Evolutionary conservation across 92 coral and sea anemone species (phyloP), one percentile per base, ranked within the genome.

Genomic region (Heteractis magnifica): DNA sequence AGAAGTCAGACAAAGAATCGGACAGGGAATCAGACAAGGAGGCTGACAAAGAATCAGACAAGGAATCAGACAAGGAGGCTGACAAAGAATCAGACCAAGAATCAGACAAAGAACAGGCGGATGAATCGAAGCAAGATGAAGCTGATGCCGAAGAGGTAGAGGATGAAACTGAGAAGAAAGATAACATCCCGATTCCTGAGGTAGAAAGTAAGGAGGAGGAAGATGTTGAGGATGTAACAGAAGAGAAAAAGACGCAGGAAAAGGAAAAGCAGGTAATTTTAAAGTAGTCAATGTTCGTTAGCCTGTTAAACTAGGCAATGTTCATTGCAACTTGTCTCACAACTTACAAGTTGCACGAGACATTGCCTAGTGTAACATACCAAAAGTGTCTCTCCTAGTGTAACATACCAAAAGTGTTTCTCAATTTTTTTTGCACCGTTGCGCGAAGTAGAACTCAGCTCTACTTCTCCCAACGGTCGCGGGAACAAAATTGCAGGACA

Each of bases 141-240:
- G 56, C 68, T 18, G 90, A 86, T 19, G 89, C 19, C 55, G 81
- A 88, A 13, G 85, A 77, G 60, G 80, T 60, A 44, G 70, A 49
- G 8, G 78, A 75, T 6, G 90, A 90, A n/a, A 83, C 82, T 15
- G 65, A 59, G 65, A 64, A 79, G 44, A 87, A 86, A 58, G 82
- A 77, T 2, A 86, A 81, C 21, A n/a, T 50, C 44, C 76, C 59
- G 14, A 14, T 71, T 3, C 70, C 58, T 20, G 44, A 72, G 65
- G 75, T 71, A 18, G 52, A 75, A 1, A 79, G 83, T 34, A 71
- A 75, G 56, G 80, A 83, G 15, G 80, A 71, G 8, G 81, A 83
- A n/a, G 87, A 77, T 12, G 84, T 77, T 1, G 56, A 79, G 13
- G 95, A 87, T 51, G 89, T 26, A 26, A 77, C 88, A 5, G 90